Percentiles rank a stretch among this genome's conserved stretches.
Conservation (phyloP, 2,113 vertebrate genomes). For the Mionectes macconnelli region DNA sequence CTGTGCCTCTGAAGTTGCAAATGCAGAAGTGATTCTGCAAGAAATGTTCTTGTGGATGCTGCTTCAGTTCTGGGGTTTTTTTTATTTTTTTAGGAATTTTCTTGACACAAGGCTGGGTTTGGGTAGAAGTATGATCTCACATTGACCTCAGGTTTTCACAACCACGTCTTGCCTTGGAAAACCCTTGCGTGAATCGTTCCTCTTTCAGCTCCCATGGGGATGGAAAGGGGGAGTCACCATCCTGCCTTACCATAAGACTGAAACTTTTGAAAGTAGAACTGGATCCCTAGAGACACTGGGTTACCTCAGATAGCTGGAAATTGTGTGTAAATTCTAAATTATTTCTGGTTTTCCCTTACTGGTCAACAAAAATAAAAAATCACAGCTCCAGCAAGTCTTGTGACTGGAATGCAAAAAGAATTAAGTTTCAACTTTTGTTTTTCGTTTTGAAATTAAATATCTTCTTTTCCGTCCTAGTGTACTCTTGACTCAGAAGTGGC, state of each 20-base stretch:
- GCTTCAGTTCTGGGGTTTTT: neutral
- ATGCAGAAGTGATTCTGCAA: neutral
- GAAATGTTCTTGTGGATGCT: neutral
- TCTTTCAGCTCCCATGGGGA: neutral
- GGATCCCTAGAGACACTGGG: neutral
- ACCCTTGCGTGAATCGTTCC: neutral
- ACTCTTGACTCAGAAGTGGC: constrained; percentile 83
- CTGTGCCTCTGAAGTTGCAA: neutral
- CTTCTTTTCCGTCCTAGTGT: constrained; percentile 77
- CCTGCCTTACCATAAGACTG: neutral
- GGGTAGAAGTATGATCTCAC: neutral
- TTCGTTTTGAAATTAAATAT: constrained; percentile 22
- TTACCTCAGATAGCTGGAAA: neutral
- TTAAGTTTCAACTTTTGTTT: neutral
- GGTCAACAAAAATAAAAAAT: neutral
- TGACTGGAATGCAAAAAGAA: neutral
- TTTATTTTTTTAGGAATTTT: neutral
- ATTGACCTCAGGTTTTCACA: neutral
- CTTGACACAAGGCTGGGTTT: neutral
- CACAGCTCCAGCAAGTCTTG: neutral
- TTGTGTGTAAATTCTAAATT: neutral
- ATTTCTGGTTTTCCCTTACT: neutral
- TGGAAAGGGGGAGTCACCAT: neutral
- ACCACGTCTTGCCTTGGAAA: neutral
- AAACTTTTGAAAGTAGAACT: neutral